phyloP scores from a whole-genome alignment of 92 coral and sea anemone genomes.

The Epizoanthus ramosus region DNA sequence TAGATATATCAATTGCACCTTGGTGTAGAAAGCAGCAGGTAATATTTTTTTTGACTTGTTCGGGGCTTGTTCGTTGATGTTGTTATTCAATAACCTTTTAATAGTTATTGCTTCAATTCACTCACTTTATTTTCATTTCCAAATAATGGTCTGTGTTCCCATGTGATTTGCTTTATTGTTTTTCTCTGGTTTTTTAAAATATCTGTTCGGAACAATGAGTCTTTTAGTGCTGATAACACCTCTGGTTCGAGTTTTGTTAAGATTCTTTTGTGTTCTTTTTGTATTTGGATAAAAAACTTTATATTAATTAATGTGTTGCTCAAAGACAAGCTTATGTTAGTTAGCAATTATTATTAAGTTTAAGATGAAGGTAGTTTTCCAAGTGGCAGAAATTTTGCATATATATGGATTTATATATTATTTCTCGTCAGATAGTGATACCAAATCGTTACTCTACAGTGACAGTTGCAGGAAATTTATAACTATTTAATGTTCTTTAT shows the following conservation, averaged over 20 bases:
- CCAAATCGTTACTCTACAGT: too few species aligned
- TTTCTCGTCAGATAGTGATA: too few species aligned
- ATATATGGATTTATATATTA: too few species aligned
- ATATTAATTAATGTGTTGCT: not conserved
- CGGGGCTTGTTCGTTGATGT: not conserved
- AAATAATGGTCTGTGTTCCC: conserved; percentile 9
- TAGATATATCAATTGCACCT: not conserved
- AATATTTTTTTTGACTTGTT: not conserved
- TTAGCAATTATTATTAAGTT: too few species aligned
- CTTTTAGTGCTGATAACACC: not conserved
- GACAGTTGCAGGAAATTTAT: too few species aligned
- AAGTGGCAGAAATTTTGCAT: too few species aligned
- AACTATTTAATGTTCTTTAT: too few species aligned
- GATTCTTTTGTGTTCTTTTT: not conserved
- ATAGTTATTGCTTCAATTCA: not conserved
- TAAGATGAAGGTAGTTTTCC: too few species aligned
- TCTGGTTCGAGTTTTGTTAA: not conserved
- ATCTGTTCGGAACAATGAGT: conserved; percentile 8
- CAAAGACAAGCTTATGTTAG: too few species aligned
- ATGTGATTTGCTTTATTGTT: not conserved
- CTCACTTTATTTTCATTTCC: conserved; percentile 21
- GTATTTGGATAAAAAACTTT: not conserved
- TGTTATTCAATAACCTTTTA: conserved; percentile 4
- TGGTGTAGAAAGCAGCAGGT: not conserved
- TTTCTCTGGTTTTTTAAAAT: not conserved